phyloP scores from a whole-genome alignment of 2,888 invertebrate genomes.

The Tillus elongatus region DNA sequence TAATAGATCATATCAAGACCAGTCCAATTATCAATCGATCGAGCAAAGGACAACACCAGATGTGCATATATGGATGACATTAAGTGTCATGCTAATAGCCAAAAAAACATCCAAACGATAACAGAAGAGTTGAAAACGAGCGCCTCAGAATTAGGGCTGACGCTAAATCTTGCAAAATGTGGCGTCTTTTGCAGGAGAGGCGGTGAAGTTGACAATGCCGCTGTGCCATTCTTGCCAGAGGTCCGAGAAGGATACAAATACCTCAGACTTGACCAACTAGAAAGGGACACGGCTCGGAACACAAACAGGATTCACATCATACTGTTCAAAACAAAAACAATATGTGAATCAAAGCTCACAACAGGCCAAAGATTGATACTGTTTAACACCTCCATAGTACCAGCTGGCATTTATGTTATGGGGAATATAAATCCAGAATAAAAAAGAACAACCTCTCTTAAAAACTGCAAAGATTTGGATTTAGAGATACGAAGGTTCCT shows the following conservation, averaged over 20 bases:
- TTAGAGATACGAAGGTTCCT: background rate
- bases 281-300: background rate
- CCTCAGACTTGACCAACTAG: background rate
- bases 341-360: background rate
- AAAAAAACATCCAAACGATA: background rate
- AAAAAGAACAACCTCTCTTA: background rate
- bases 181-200: background rate
- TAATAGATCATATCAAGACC: no score
- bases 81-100: background rate
- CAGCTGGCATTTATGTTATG: conserved; percentile 4
- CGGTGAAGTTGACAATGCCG: background rate
- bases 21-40: no score
- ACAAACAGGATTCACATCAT: background rate
- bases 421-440: background rate
- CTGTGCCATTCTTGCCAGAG: background rate
- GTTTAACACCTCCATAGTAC: background rate
- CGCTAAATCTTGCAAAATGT: background rate
- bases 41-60: conserved; percentile 4
- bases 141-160: background rate
- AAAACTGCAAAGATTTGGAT: background rate
- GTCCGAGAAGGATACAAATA: conserved; percentile 4
- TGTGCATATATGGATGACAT: conserved; percentile 4
- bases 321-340: background rate
- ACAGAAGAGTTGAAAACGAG: background rate
- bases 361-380: background rate